A percentile compares a stretch with the other conserved stretches of the same genome.
Conservation (phyloP, 2,888 invertebrate genomes). For the Drosophila affinis region DNA sequence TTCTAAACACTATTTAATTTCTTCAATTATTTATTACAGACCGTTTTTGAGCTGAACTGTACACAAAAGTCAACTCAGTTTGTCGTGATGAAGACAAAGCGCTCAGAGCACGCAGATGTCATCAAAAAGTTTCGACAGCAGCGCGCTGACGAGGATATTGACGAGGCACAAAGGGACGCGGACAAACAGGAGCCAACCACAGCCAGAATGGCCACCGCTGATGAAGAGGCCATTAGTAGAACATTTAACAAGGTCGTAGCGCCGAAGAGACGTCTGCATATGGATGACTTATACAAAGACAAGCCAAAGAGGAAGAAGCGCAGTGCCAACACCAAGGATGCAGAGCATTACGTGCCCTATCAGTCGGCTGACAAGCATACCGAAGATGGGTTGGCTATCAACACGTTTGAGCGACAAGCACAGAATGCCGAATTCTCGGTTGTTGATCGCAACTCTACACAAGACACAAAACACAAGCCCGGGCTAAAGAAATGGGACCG, state of each 20-base stretch:
- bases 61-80: slow-evolving; percentile 91
- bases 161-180: slow-evolving; percentile 66
- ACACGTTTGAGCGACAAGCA: slow-evolving; percentile 93
- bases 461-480: slow-evolving; percentile 86
- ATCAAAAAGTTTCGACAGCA: slow-evolving; percentile 83
- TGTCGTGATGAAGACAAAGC: slow-evolving; percentile 94
- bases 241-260: slow-evolving; percentile 86
- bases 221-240: slow-evolving; percentile 85
- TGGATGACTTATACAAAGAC: slow-evolving; percentile 86
- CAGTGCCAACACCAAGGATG: slow-evolving; percentile 85
- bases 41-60: slow-evolving; percentile 95
- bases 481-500: slow-evolving; percentile 94
- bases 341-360: slow-evolving; percentile 95
- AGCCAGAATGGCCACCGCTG: slow-evolving; percentile 82
- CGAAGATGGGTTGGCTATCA: slow-evolving; percentile 88
- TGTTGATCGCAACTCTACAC: slow-evolving; percentile 88
- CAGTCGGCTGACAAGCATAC: slow-evolving; percentile 92
- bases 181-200: slow-evolving; percentile 45
- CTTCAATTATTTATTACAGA: slow-evolving; percentile 82
- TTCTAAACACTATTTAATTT: neutral
- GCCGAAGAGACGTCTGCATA: slow-evolving; percentile 84
- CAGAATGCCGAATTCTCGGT: slow-evolving; percentile 92
- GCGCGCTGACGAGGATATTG: slow-evolving; percentile 78
- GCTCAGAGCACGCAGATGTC: slow-evolving; percentile 88
- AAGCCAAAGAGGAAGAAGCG: slow-evolving; percentile 84